Evolutionary conservation across 2,797 vertebrate species (phyloP).

Genomic region (Scolopax bukidnonensis): DNA sequence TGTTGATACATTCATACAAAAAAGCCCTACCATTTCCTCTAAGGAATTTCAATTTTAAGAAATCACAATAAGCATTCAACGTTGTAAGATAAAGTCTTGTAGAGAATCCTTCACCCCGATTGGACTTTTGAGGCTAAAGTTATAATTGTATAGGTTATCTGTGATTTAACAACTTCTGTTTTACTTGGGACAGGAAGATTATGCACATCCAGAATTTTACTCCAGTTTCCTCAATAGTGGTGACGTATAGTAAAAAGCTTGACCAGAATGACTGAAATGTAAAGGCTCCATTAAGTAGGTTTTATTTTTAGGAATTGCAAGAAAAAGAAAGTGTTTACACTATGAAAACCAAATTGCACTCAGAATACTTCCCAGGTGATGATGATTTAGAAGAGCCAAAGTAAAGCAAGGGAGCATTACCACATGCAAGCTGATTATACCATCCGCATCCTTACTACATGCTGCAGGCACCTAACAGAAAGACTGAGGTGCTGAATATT

Average conservation of each 20-base stretch:
- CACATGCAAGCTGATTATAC: background rate
- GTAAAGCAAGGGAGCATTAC: background rate
- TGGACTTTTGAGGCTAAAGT: background rate
- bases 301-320: background rate
- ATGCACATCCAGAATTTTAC: background rate
- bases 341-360: background rate
- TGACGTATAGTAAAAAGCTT: background rate
- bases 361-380: background rate
- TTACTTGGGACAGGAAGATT: background rate
- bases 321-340: background rate
- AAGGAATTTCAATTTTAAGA: background rate
- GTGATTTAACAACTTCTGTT: background rate
- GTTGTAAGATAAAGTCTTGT: background rate
- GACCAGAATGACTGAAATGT: background rate
- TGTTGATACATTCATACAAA: background rate
- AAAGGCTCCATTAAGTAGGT: background rate
- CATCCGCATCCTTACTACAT: background rate
- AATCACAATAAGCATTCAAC: background rate
- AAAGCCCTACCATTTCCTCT: background rate
- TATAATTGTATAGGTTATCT: background rate
- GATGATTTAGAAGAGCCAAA: background rate
- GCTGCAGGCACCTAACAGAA: background rate
- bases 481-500: background rate
- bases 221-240: background rate
- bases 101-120: background rate